phyloP scores from a whole-genome alignment of 2,113 vertebrate species.

The Proterorhinus semilunaris region DNA sequence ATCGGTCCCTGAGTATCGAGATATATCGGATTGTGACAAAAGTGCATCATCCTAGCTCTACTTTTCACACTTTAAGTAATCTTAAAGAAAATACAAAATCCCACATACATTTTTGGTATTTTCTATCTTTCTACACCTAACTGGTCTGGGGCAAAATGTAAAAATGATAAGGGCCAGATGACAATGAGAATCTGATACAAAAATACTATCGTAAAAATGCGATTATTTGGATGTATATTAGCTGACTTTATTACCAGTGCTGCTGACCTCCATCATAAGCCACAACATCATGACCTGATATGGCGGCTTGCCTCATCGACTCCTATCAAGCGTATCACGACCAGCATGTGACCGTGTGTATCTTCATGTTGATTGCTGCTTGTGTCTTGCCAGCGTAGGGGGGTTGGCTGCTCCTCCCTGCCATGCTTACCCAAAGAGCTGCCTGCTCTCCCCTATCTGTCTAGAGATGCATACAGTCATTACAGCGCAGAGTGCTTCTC shows the following conservation, averaged over 20 bases:
- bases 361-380: slow-evolving; percentile 47
- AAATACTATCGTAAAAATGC: background rate
- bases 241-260: slow-evolving; percentile 32
- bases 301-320: slow-evolving; percentile 45
- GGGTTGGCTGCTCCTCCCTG: slow-evolving; percentile 31
- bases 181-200: background rate
- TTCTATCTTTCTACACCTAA: too few species aligned
- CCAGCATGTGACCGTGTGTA: slow-evolving; percentile 12
- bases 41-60: too few species aligned
- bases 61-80: too few species aligned
- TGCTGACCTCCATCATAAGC: slow-evolving; percentile 19
- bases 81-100: too few species aligned
- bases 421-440: slow-evolving; percentile 25
- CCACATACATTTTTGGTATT: too few species aligned
- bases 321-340: slow-evolving; percentile 27
- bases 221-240: background rate
- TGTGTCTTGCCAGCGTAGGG: slow-evolving; percentile 26
- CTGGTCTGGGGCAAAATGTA: too few species aligned
- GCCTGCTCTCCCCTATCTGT: slow-evolving; percentile 14
- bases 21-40: too few species aligned
- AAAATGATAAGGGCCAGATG: too few species aligned
- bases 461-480: slow-evolving; percentile 45
- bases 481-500: slow-evolving; percentile 34
- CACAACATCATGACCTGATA: slow-evolving; percentile 33
- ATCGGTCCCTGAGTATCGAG: too few species aligned